Conservation (phyloP, 2,888 invertebrate species). For the Cephus spinipes region DNA sequence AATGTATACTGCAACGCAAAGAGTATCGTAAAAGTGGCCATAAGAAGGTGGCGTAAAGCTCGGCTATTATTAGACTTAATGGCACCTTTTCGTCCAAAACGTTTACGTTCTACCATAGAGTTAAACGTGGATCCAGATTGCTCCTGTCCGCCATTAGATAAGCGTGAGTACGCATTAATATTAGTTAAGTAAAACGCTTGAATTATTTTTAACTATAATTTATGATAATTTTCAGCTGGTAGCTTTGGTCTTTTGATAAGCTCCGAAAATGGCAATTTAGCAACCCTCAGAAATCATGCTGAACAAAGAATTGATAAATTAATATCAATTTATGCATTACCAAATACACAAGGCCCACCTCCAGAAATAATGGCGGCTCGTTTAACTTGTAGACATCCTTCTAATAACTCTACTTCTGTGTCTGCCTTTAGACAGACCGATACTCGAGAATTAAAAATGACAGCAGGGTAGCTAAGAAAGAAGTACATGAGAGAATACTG, state of each 20-base stretch:
- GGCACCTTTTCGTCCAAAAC: conserved; percentile 18
- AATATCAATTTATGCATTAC: conserved; percentile 45
- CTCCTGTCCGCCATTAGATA: conserved; percentile 53
- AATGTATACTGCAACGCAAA: conserved; percentile 52
- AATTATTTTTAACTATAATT: conserved; percentile 2
- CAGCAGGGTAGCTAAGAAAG: neutral
- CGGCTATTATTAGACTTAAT: conserved; percentile 52
- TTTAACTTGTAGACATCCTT: neutral
- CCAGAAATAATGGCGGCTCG: conserved; percentile 42
- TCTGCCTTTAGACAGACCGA: neutral
- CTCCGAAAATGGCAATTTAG: conserved; percentile 24
- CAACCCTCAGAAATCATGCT: conserved; percentile 27
- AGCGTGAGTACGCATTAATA: conserved; percentile 39
- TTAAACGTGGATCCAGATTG: conserved; percentile 49
- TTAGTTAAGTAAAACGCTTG: conserved; percentile 16
- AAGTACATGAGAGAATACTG: neutral
- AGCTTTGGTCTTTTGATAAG: conserved; percentile 50
- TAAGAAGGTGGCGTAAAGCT: conserved; percentile 50
- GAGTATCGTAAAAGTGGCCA: conserved; percentile 53
- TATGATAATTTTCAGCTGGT: conserved; percentile 44
- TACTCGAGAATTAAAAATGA: neutral
- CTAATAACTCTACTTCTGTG: neutral
- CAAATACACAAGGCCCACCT: conserved; percentile 39
- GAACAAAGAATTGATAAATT: conserved; percentile 40
- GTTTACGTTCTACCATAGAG: conserved; percentile 46